Percentiles rank a stretch among this genome's conserved stretches.
These are phyloP conservation scores for Xanthorhoe designata DNA, from an alignment of 2,888 invertebrate genomes.

Conservation along the genomic window DNA sequence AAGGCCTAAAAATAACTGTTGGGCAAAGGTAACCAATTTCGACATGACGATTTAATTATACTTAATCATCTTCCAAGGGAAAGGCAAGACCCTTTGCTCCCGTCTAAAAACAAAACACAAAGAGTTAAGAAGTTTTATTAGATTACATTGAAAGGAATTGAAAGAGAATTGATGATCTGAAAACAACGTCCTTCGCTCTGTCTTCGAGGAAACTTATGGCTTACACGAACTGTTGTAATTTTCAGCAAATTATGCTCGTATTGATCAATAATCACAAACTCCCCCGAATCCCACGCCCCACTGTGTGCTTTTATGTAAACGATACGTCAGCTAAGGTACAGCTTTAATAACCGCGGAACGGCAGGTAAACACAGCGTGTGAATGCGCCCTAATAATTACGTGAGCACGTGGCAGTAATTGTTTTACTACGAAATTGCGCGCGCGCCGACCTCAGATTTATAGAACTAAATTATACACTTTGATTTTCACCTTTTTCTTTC, in stretches of 20 bases:
- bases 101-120: too few relatives aligned
- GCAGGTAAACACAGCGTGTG: conserved; percentile 62
- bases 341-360: conserved; percentile 44
- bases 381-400: conserved; percentile 60
- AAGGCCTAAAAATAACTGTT: too few relatives aligned
- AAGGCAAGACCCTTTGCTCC: too few relatives aligned
- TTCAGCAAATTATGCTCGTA: conserved; percentile 17
- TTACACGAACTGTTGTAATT: neutral
- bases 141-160: too few relatives aligned
- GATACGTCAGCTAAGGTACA: conserved; percentile 37
- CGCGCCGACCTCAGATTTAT: conserved; percentile 58
- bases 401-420: conserved; percentile 76
- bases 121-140: too few relatives aligned
- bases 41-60: too few relatives aligned
- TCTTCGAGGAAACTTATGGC: neutral
- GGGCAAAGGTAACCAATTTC: too few relatives aligned
- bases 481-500: conserved; percentile 45
- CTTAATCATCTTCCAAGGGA: too few relatives aligned
- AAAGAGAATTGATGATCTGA: neutral
- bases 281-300: conserved; percentile 35
- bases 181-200: neutral
- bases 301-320: conserved; percentile 40
- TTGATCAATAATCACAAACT: conserved; percentile 21
- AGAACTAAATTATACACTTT: conserved; percentile 66
- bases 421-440: conserved; percentile 55